Base-by-base conservation (phyloP, 2,888 invertebrate species). In the Elgonia sp. region DNA sequence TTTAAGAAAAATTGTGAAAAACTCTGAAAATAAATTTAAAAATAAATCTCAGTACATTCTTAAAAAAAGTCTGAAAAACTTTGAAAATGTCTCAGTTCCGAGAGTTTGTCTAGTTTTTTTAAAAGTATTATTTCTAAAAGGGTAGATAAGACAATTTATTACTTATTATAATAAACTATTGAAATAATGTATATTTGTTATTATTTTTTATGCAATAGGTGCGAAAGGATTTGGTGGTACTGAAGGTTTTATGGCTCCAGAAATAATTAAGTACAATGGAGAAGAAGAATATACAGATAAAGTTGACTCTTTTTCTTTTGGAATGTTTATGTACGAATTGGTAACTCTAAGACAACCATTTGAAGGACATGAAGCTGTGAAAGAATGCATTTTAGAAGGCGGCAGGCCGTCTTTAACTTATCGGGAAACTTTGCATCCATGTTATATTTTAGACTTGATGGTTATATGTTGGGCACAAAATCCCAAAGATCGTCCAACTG, bases 231-330 rank as follows among this genome's bases (percentile, higher is more conserved):
- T 99, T 95, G 99, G 99, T 0, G 99, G 99, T 1, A 99, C 99
- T 0, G 99, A 99, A 95, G 99, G 99, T 0, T 99, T 99, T 94
- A 99, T 99, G 98, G 99, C 99, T 2, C 99, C 99, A 0, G 99
- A 99, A 95, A 99, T 99, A 5, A 46, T 46, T 5, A 46, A 46
- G 7, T 99, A 98, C 94, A 99, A 99, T 94, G 99, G 99, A 0
- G 99, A 99, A 94, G 99, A 99, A 94, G 99, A 99, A 92, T 99
- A 99, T 92, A 99, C 99, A 0, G 99, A 99, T 93, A 99, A 99
- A 96, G 99, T 99, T 84, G 99, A 99, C 94, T 99, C 99, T 91
- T 99, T 99, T 95, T 99, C 99, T 0, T 99, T 99, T 95, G 99
- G 99, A 20, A 99, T 99, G 99, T 97, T 99, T 93, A 96, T 99